Base-by-base conservation (phyloP, 1,140 invertebrate species). In the Aplysia californica region DNA sequence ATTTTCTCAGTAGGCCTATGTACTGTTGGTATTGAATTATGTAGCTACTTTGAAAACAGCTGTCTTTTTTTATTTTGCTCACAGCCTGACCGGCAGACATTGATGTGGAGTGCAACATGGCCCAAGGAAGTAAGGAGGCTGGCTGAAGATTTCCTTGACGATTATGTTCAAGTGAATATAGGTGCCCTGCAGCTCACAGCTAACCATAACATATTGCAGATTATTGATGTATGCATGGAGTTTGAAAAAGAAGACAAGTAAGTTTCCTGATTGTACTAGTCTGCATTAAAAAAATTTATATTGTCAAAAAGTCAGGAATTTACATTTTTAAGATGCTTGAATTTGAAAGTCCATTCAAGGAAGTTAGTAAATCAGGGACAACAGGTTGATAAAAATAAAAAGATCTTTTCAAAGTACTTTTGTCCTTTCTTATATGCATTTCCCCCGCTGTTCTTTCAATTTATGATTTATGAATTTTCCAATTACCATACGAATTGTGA, bases 91-190 rank as follows among this genome's bases (percentile, higher is more conserved):
- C 92, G 97, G 79, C 97, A 99, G 89, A 96, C 96, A 2, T 92
- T 99, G 39, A 99, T 99, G 98, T 99, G 97, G 96, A 97, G 96
- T 77, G 98, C 98, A 4, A 99, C 98, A 4, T 99, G 98, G 98
- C 98, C 98, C 0, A 98, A 98, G 87, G 97, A 99, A 92, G 97
- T 99, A 0, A 93, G 94, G 79, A 94, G 94, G 84, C 90, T 99
- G 59, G 98, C 98, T 55, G 94, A 97, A 88, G 97, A 99, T 89
- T 99, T 98, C 87, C 92, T 99, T 3, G 93, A 92, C 92, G 88
- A 98, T 87, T 97, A 97, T 85, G 92, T 96, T 64, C 97, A 98
- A 89, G 93, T 99, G 44, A 99, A 98, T 85, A 95, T 99, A 91
- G 98, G 98, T 67, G 97, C 97, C 0, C 88, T 97, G 35, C 94